Percentiles rank a stretch among this genome's conserved stretches.
These are phyloP conservation scores for Helicoverpa assulta DNA, from an alignment of 2,888 invertebrate genomes.

Conservation along the genomic window DNA sequence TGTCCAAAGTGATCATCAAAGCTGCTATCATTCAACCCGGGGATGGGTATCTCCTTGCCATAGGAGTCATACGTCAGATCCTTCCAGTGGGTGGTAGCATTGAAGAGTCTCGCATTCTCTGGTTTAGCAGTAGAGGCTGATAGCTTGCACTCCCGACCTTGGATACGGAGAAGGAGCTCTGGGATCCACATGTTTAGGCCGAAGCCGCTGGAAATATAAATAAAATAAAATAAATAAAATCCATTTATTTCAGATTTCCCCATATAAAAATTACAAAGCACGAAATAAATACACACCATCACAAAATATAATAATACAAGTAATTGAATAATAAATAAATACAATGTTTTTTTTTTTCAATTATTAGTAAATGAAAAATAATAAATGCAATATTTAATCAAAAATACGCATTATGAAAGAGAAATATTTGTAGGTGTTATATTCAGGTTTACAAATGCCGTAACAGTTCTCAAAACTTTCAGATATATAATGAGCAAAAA, in stretches of 20 bases:
- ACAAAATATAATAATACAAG: too few relatives aligned
- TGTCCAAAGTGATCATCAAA: constrained; percentile 59
- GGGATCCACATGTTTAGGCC: constrained; percentile 94
- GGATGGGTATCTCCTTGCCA: constrained; percentile 65
- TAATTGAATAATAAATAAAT: not conserved
- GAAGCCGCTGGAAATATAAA: constrained; percentile 89
- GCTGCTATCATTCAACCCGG: constrained; percentile 65
- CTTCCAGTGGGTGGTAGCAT: constrained; percentile 79
- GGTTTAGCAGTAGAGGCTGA: constrained; percentile 71
- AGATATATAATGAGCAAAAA: too few relatives aligned
- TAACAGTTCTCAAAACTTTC: too few relatives aligned
- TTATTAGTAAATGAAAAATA: too few relatives aligned
- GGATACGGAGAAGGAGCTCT: constrained; percentile 92
- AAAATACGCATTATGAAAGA: too few relatives aligned
- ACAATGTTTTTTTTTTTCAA: not conserved
- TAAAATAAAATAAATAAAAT: not conserved
- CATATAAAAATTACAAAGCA: too few relatives aligned
- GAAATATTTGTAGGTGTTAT: not conserved
- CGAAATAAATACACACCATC: too few relatives aligned
- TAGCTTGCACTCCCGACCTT: constrained; percentile 80
- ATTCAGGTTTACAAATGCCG: not conserved
- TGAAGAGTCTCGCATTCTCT: constrained; percentile 75
- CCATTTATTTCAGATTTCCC: too few relatives aligned
- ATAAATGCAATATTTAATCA: too few relatives aligned
- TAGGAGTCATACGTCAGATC: constrained; percentile 84